These are phyloP conservation scores for Malurus elegans DNA, from an alignment of 2,113 vertebrate species.

Conservation along the genomic window DNA sequence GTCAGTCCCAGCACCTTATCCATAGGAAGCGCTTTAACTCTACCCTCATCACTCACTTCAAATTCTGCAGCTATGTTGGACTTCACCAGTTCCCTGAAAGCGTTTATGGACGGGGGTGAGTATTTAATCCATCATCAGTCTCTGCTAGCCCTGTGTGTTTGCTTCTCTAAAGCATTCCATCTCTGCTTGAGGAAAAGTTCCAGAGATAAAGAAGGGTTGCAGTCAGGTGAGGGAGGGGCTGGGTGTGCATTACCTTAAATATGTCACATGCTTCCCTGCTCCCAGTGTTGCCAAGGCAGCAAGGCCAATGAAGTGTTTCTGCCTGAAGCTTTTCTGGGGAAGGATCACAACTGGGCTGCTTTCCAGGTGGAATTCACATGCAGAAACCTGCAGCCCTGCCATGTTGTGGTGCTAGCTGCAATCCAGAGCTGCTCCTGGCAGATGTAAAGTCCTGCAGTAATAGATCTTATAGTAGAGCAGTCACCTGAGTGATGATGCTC, in stretches of 20 bases:
- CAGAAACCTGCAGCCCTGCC: conserved; percentile 21
- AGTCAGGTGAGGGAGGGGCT: conserved; percentile 54
- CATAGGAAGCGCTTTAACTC: conserved; percentile 77
- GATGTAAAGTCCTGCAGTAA: neutral
- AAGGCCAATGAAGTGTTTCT: conserved; percentile 9
- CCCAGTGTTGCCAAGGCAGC: conserved; percentile 50
- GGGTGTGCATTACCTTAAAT: conserved; percentile 16
- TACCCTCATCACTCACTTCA: conserved; percentile 75
- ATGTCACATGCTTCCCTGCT: conserved; percentile 44
- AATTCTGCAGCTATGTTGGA: conserved; percentile 80
- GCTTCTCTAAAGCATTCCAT: neutral
- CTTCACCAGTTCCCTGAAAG: conserved; percentile 83
- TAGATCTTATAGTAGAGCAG: neutral
- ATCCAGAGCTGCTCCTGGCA: neutral
- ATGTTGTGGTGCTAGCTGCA: neutral
- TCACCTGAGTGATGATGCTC: neutral
- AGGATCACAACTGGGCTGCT: neutral
- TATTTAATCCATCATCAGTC: neutral
- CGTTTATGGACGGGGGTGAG: conserved; percentile 83
- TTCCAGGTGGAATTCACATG: conserved; percentile 42
- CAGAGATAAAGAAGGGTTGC: neutral
- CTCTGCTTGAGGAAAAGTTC: neutral
- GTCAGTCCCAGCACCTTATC: conserved; percentile 77
- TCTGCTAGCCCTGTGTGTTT: neutral
- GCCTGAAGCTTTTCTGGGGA: conserved; percentile 41